Evolutionary conservation across 2,113 vertebrate species (phyloP), one percentile per base, ranked within the genome.

Genomic region (Seriola dumerili): DNA sequence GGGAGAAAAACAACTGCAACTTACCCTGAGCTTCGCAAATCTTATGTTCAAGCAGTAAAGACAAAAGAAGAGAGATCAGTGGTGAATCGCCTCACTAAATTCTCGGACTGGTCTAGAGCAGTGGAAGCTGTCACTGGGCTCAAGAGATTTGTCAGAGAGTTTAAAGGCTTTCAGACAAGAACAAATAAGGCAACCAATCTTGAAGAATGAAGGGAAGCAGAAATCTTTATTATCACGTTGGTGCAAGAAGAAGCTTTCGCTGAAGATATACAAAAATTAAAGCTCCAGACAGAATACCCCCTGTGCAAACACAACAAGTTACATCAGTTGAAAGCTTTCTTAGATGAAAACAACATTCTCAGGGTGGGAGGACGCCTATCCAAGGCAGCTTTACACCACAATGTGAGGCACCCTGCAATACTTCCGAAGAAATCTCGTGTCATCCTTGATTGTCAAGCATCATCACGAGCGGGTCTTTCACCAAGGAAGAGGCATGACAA

Each of bases 291-390:
- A 3, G 10, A 52, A 32, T 6, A n/a, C 10, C 16, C 12, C 5
- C 32, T 70, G 10, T 38, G 10, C 23, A 69, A 69, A 16, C 34
- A 46, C 44, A 46, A 29, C 36, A 58, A 25, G 8, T 7, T 58
- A 42, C 54, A 25, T 8, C 52, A 25, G 19, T 8, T 48, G 8
- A 73, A 73, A 48, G 16, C 54, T 40, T 40, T 40, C 7, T 40
- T 40, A 40, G 40, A 9, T 40, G 40, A 40, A 40, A 40, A 32
- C 0, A 12, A 46, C 1, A 4, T 73, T 9, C 71, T 73, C 71
- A 63, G 72, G 58, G 72, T 62, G 19, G 72, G 72, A 74, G 42
- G 72, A 59, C 12, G 44, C 3, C 19, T 62, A 5, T 46, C 40
- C 13, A 13, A 46, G 4, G 13, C 44, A 46, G 44, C 12, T 13